Conservation (phyloP, 2,888 invertebrate species). For the Drosophila putrida region DNA sequence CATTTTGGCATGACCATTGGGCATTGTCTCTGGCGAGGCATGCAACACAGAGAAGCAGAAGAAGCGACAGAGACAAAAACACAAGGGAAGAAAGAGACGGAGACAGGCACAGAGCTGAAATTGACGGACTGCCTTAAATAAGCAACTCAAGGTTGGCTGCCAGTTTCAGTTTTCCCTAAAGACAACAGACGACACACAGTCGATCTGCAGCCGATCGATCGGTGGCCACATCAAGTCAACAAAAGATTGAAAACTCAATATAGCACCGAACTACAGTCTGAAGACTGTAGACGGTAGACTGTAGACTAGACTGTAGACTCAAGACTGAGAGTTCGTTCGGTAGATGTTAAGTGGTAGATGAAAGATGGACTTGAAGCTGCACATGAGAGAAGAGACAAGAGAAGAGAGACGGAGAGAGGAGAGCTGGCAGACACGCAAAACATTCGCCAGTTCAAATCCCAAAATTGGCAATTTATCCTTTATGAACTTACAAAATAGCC, state of each 20-base stretch:
- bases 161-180: slow-evolving; percentile 82
- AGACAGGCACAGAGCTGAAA: slow-evolving; percentile 43
- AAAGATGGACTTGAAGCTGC: slow-evolving; percentile 46
- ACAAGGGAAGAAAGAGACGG: slow-evolving; percentile 4
- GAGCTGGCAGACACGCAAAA: slow-evolving; percentile 74
- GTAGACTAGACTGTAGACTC: slow-evolving; percentile 25
- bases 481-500: slow-evolving; percentile 84
- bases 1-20: slow-evolving; percentile 72
- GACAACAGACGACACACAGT: slow-evolving; percentile 45
- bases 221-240: slow-evolving; percentile 82
- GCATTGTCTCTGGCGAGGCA: slow-evolving; percentile 64
- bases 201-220: slow-evolving; percentile 66
- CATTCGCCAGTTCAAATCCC: slow-evolving; percentile 82
- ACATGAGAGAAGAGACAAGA: slow-evolving; percentile 7
- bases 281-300: slow-evolving; percentile 18
- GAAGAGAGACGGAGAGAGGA: slow-evolving; percentile 4
- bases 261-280: slow-evolving; percentile 69
- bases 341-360: slow-evolving; percentile 57
- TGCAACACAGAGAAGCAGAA: neutral
- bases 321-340: slow-evolving; percentile 18
- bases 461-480: slow-evolving; percentile 84
- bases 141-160: slow-evolving; percentile 81
- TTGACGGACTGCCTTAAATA: slow-evolving; percentile 80
- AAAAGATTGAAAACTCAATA: slow-evolving; percentile 83
- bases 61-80: neutral